Evolutionary conservation across 2,888 invertebrate genomes (phyloP).

Genomic region (Drosophila phalerata): DNA sequence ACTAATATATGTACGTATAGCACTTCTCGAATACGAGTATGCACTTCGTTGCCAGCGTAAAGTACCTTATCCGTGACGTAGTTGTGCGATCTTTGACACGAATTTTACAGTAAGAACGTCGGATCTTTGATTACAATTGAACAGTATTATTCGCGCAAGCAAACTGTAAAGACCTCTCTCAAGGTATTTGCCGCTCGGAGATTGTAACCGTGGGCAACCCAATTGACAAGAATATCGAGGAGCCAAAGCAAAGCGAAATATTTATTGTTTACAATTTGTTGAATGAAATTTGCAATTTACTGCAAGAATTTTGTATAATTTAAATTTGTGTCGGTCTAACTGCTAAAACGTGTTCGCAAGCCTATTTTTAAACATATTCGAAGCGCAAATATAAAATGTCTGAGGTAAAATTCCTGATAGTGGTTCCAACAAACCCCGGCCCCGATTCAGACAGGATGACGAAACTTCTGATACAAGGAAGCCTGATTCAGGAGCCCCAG

Average conservation of each 20-base stretch:
- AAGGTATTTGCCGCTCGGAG: not conserved
- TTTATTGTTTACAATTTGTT: slow-evolving; percentile 48
- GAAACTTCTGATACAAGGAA: slow-evolving; percentile 79
- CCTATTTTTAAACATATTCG: not conserved
- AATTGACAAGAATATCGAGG: not conserved
- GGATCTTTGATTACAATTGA: slow-evolving; percentile 24
- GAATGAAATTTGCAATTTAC: slow-evolving; percentile 38
- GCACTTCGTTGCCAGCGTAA: slow-evolving; percentile 38
- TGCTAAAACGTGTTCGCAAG: slow-evolving; percentile 27
- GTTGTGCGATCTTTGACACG: slow-evolving; percentile 48
- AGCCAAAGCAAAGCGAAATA: slow-evolving; percentile 10
- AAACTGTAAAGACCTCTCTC: slow-evolving; percentile 42
- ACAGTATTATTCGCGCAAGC: slow-evolving; percentile 56
- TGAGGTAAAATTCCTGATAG: slow-evolving; percentile 70
- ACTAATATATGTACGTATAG: slow-evolving; percentile 3
- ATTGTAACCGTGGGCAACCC: slow-evolving; percentile 63
- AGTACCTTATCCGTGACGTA: slow-evolving; percentile 65
- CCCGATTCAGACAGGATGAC: slow-evolving; percentile 64
- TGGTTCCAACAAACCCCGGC: slow-evolving; percentile 69
- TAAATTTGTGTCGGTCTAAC: slow-evolving; percentile 28
- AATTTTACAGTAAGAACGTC: slow-evolving; percentile 31
- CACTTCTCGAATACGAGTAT: slow-evolving; percentile 51
- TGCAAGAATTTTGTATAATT: not conserved
- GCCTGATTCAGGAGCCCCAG: slow-evolving; percentile 70
- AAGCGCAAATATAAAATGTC: slow-evolving; percentile 58